phyloP scores from a whole-genome alignment of 2,888 invertebrate species.

The Palloptera scutellata region DNA sequence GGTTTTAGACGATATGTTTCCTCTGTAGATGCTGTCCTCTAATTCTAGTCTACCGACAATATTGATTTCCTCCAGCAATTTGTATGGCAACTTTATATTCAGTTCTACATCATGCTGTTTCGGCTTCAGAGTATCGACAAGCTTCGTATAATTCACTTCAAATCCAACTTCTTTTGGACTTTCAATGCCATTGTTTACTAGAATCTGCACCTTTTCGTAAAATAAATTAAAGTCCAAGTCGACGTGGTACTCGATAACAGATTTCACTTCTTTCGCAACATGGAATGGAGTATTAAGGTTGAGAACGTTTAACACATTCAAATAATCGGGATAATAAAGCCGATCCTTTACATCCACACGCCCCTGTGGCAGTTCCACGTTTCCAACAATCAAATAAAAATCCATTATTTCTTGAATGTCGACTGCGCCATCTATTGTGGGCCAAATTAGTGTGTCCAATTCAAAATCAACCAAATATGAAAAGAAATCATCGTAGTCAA shows the following conservation, averaged over 20 bases:
- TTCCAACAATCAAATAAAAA: slow-evolving; percentile 64
- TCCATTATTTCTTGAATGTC: slow-evolving; percentile 68
- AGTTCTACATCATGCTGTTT: slow-evolving; percentile 65
- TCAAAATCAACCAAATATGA: slow-evolving; percentile 68
- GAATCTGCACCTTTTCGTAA: slow-evolving; percentile 65
- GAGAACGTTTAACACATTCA: slow-evolving; percentile 66
- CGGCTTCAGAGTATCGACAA: slow-evolving; percentile 60
- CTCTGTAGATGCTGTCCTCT: slow-evolving; percentile 65
- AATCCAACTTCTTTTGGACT: slow-evolving; percentile 63
- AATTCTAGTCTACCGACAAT: slow-evolving; percentile 64
- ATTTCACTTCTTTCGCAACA: slow-evolving; percentile 64
- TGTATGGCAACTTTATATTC: slow-evolving; percentile 68
- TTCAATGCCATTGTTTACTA: slow-evolving; percentile 61
- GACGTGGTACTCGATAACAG: slow-evolving; percentile 66
- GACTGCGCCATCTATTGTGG: slow-evolving; percentile 68
- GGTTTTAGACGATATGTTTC: slow-evolving; percentile 66
- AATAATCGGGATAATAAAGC: slow-evolving; percentile 67
- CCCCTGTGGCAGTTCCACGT: slow-evolving; percentile 68
- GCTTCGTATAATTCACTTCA: slow-evolving; percentile 65
- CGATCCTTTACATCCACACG: slow-evolving; percentile 68
- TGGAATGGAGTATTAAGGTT: slow-evolving; percentile 68
- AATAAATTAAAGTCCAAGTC: slow-evolving; percentile 64
- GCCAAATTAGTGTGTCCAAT: slow-evolving; percentile 68
- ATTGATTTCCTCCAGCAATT: slow-evolving; percentile 65
- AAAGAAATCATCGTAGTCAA: slow-evolving; percentile 63